Conservation (phyloP, 2,888 invertebrate genomes). For the Andrena camellia region DNA sequence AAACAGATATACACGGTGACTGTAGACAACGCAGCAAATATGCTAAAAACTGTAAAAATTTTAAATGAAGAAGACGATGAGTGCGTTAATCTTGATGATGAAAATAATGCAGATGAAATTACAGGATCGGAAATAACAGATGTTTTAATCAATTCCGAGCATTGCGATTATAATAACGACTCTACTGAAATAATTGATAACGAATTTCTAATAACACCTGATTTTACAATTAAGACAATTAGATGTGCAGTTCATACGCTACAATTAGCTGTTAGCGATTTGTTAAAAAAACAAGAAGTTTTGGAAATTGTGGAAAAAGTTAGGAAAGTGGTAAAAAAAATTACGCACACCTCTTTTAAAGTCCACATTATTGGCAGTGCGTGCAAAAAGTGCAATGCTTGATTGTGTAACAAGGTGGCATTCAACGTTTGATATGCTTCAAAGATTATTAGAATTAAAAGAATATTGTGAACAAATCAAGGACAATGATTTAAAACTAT, state of each 20-base stretch:
- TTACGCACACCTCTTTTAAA: slow-evolving; percentile 10
- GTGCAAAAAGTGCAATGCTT: slow-evolving; percentile 5
- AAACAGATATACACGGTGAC: neutral
- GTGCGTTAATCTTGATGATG: neutral
- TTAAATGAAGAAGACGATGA: slow-evolving; percentile 4
- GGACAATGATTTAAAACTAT: neutral
- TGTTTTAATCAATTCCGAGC: slow-evolving; percentile 1
- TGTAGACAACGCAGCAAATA: slow-evolving; percentile 1
- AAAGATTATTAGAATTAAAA: slow-evolving; percentile 7
- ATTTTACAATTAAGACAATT: slow-evolving; percentile 12
- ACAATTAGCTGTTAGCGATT: slow-evolving; percentile 5
- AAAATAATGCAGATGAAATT: neutral
- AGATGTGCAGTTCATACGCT: slow-evolving; percentile 8
- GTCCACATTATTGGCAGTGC: neutral
- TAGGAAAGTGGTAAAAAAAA: slow-evolving; percentile 5
- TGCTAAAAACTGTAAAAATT: slow-evolving; percentile 3
- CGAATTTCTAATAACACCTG: neutral
- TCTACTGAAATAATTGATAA: neutral
- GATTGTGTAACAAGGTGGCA: slow-evolving; percentile 16
- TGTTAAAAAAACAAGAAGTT: slow-evolving; percentile 11
- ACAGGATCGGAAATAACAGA: slow-evolving; percentile 10
- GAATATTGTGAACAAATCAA: slow-evolving; percentile 5
- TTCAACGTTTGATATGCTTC: slow-evolving; percentile 7
- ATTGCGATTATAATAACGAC: neutral
- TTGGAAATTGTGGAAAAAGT: neutral